phyloP scores from a whole-genome alignment of 2,113 vertebrate genomes.

The Limnothrissa miodon region DNA sequence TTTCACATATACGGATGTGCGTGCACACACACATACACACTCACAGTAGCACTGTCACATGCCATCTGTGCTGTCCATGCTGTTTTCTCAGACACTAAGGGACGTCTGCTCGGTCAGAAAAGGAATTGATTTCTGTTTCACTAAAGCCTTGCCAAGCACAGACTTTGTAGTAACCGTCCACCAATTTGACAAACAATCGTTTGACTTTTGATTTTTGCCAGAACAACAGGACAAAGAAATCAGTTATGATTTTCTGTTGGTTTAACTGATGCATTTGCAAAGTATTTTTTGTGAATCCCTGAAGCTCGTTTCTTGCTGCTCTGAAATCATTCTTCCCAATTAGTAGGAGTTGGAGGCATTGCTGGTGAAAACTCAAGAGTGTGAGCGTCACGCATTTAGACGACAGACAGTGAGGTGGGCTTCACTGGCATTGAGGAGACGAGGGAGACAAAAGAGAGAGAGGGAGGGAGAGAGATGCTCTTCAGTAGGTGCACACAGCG shows the following conservation, averaged over 20 bases:
- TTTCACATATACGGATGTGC: neutral
- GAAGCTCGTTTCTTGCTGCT: neutral
- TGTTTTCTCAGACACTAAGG: neutral
- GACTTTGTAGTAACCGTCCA: neutral
- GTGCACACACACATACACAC: neutral
- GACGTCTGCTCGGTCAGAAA: neutral
- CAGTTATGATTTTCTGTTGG: no score
- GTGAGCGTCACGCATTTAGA: neutral
- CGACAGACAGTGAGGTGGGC: slow-evolving; percentile 2
- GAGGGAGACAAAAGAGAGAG: neutral
- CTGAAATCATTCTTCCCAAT: neutral
- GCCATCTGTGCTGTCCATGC: neutral
- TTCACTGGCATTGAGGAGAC: neutral
- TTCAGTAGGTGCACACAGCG: slow-evolving; percentile 41
- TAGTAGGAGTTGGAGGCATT: neutral
- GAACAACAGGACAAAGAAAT: neutral
- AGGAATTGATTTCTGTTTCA: neutral
- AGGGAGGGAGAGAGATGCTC: slow-evolving; percentile 20
- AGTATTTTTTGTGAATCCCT: neutral
- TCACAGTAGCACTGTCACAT: neutral
- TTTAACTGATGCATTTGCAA: neutral
- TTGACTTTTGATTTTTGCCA: neutral
- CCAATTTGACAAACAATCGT: neutral
- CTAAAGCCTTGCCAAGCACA: neutral
- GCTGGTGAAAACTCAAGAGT: neutral